These are phyloP conservation scores for Oncorhynchus masou DNA, from an alignment of 2,113 vertebrate species.

Conservation along the genomic window DNA sequence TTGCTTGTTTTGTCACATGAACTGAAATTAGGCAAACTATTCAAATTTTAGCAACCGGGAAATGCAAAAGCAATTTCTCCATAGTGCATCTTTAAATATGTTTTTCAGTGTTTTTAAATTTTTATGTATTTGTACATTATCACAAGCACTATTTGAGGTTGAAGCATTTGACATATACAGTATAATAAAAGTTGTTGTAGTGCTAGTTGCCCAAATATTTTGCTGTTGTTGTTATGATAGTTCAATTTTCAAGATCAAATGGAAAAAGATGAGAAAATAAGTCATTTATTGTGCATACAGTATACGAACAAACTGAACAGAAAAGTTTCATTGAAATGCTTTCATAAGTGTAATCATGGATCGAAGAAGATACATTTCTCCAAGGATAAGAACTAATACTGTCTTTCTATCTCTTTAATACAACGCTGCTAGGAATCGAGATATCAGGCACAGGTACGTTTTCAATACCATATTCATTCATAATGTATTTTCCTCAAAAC, in stretches of 20 bases:
- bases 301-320: background rate
- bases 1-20: too few species aligned
- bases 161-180: background rate
- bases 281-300: background rate
- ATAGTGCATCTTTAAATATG: too few species aligned
- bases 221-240: background rate
- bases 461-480: background rate
- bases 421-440: slow-evolving; percentile 87
- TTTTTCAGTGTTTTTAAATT: too few species aligned
- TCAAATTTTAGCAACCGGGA: too few species aligned
- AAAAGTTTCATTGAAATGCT: background rate
- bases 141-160: background rate
- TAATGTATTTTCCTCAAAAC: background rate
- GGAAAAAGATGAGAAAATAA: background rate
- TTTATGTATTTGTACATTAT: background rate
- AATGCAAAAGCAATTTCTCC: too few species aligned
- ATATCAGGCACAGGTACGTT: slow-evolving; percentile 96
- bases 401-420: slow-evolving; percentile 59
- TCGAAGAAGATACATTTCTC: background rate
- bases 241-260: background rate
- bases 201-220: too few species aligned
- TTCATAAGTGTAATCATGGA: background rate
- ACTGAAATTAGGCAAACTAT: too few species aligned
- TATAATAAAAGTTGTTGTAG: background rate
- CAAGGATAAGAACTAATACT: slow-evolving; percentile 20